phyloP scores from a whole-genome alignment of 2,888 invertebrate genomes.

The Cyclophora punctaria region DNA sequence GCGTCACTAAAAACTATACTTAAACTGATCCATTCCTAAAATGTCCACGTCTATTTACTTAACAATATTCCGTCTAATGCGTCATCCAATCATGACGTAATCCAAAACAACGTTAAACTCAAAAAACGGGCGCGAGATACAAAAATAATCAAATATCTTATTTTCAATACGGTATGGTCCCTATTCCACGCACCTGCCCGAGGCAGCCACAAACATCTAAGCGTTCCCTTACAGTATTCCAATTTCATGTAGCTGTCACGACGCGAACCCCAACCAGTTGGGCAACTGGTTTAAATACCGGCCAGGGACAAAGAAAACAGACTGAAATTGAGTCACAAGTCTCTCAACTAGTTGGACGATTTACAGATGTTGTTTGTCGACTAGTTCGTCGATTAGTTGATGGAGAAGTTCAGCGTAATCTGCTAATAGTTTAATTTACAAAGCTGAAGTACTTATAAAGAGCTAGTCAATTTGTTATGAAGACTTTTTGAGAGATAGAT shows the following conservation, averaged over 20 bases:
- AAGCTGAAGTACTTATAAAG: conserved; percentile 65
- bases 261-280: conserved; percentile 30
- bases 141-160: conserved; percentile 29
- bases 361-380: conserved; percentile 3
- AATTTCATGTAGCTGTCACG: conserved; percentile 28
- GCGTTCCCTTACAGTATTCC: conserved; percentile 5
- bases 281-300: conserved; percentile 32
- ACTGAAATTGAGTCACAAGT: conserved; percentile 44
- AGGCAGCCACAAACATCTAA: conserved; percentile 28
- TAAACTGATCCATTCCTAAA: too few species aligned
- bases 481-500: conserved; percentile 12
- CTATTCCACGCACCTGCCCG: conserved; percentile 46
- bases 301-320: conserved; percentile 66
- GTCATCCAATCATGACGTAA: too few species aligned
- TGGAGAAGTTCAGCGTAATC: conserved; percentile 38
- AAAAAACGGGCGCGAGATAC: too few species aligned
- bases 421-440: conserved; percentile 65
- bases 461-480: conserved; percentile 60
- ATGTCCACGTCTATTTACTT: too few species aligned
- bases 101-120: too few species aligned
- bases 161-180: conserved; percentile 39
- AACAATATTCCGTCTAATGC: too few species aligned
- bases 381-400: conserved; percentile 31
- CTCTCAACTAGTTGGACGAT: conserved; percentile 34
- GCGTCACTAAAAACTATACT: too few species aligned